Percentiles rank a stretch among this genome's conserved stretches.
Evolutionary conservation across 2,113 vertebrate genomes (phyloP).

Genomic region (Sander vitreus): DNA sequence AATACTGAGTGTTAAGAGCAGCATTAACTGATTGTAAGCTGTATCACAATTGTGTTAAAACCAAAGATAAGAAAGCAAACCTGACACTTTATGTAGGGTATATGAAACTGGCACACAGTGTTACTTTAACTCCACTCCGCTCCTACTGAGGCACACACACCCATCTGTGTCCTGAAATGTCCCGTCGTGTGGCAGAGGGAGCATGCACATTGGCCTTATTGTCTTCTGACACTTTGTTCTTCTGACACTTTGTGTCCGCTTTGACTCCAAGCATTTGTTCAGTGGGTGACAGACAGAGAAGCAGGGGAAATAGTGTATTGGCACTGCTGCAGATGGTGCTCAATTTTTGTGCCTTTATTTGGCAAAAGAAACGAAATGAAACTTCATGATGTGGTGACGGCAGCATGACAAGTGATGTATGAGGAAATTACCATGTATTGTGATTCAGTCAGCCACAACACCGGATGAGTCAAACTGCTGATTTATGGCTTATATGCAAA

Average conservation of each 20-base stretch:
- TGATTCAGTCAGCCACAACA: background rate
- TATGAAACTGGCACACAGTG: background rate
- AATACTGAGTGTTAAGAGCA: background rate
- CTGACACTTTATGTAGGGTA: background rate
- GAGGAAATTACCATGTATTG: background rate
- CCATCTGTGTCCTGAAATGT: conserved; percentile 51
- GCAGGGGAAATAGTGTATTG: background rate
- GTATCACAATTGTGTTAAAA: background rate
- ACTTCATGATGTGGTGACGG: background rate
- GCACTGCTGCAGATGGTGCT: background rate
- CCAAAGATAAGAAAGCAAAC: background rate
- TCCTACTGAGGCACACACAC: background rate
- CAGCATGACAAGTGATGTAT: background rate
- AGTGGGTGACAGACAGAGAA: conserved; percentile 46
- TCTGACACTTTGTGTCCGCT: conserved; percentile 42
- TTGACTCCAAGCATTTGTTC: conserved; percentile 51
- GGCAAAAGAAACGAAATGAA: background rate
- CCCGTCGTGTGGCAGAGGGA: conserved; percentile 19
- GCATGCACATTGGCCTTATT: conserved; percentile 65
- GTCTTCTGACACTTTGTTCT: conserved; percentile 57
- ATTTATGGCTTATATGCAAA: conserved; percentile 2
- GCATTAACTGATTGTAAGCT: background rate
- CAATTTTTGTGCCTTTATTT: background rate
- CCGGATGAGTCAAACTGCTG: background rate
- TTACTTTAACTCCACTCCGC: conserved; percentile 3